phyloP scores from a whole-genome alignment of 35 echinoderm and acorn worm species.

The Ophioderma brevispina region DNA sequence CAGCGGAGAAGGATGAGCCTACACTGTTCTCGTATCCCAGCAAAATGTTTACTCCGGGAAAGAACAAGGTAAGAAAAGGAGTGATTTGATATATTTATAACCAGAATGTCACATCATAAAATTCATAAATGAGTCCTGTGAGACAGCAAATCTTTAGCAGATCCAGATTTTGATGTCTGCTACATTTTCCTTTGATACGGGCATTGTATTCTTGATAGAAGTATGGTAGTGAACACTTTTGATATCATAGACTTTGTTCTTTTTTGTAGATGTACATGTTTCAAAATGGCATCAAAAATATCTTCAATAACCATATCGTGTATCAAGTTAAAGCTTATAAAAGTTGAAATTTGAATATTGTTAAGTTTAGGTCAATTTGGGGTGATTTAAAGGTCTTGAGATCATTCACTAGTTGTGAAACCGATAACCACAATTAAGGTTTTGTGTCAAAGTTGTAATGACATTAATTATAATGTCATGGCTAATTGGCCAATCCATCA shows the following conservation, averaged over 20 bases:
- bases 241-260: background rate
- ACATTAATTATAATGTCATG: no score
- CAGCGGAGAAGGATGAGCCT: conserved; percentile 74
- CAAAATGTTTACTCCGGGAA: conserved; percentile 64
- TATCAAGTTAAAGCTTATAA: no score
- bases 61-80: conserved; percentile 69
- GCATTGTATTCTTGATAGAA: background rate
- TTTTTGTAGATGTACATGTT: no score
- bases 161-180: background rate
- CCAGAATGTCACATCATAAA: background rate
- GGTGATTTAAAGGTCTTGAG: no score
- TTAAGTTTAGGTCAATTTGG: no score
- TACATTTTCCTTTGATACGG: background rate
- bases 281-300: no score
- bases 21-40: conserved; percentile 86
- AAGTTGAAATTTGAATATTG: no score
- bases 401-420: no score
- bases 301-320: no score
- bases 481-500: no score
- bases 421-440: no score
- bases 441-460: no score
- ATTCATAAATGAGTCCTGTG: background rate
- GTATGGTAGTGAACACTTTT: background rate
- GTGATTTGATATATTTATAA: background rate
- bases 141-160: background rate